Evolutionary conservation across 2,888 invertebrate genomes (phyloP).

Genomic region (Drosophila pullipes): DNA sequence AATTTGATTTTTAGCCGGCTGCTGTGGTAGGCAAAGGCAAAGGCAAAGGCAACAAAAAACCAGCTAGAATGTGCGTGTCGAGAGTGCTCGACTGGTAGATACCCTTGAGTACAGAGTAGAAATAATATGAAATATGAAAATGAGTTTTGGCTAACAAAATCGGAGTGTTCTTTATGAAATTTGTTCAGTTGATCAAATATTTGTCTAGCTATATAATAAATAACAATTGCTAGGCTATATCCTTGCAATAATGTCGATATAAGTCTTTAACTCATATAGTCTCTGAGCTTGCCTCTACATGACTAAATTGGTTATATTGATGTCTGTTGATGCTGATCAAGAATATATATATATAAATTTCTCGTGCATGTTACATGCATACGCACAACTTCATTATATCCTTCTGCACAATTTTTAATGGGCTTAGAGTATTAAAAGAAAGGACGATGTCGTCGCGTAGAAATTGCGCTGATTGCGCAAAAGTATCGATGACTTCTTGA

Average conservation of each 20-base stretch:
- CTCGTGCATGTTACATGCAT: background rate
- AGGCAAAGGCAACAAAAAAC: background rate
- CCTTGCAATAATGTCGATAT: background rate
- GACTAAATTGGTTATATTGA: background rate
- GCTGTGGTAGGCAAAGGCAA: conserved; percentile 52
- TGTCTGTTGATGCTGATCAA: background rate
- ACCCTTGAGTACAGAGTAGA: background rate
- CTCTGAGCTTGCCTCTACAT: background rate
- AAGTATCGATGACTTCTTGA: conserved; percentile 81
- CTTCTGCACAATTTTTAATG: background rate
- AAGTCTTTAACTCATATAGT: background rate
- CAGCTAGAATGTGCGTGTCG: background rate
- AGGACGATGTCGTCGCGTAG: conserved; percentile 43
- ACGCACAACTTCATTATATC: background rate
- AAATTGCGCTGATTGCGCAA: conserved; percentile 81
- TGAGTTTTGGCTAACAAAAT: background rate
- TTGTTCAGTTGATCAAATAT: background rate
- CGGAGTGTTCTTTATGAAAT: fast-evolving
- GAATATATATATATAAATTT: background rate
- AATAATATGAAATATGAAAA: background rate
- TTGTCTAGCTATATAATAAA: background rate
- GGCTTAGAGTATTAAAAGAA: background rate
- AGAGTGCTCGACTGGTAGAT: background rate
- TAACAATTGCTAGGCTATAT: background rate
- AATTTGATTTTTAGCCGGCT: conserved; percentile 76